Conservation (phyloP, 1,140 invertebrate species). For the Rhysida immarginata region DNA sequence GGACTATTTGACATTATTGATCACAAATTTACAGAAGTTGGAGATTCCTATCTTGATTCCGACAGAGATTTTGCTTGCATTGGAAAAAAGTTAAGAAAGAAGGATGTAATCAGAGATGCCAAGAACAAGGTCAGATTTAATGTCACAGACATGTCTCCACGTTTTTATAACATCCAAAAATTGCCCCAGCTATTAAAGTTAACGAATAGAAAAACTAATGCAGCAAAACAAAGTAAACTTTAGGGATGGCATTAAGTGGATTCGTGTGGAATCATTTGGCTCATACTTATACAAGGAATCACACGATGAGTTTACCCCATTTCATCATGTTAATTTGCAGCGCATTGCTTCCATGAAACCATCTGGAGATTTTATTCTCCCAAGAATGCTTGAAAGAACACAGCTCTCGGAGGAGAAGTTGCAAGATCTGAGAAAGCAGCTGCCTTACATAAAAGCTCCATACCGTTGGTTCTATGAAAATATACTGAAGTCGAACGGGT, state of each 20-base stretch:
- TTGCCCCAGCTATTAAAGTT: neutral
- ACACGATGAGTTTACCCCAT: neutral
- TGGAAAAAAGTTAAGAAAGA: neutral
- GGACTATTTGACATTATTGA: conserved; percentile 15
- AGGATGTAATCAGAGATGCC: neutral
- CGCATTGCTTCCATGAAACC: neutral
- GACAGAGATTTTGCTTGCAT: neutral
- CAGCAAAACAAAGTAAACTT: neutral
- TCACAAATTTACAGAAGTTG: conserved; percentile 21
- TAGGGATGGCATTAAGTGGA: neutral
- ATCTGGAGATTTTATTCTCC: neutral
- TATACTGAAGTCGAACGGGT: no score
- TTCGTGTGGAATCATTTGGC: neutral
- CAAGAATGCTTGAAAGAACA: neutral
- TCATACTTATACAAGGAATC: neutral
- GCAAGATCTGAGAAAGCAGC: neutral
- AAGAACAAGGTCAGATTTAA: neutral
- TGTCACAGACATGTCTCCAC: neutral
- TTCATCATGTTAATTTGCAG: neutral
- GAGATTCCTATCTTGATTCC: conserved; percentile 1
- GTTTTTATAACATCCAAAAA: neutral
- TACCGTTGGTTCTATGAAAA: no score
- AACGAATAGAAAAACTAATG: neutral
- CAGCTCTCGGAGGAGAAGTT: neutral
- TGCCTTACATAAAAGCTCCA: neutral